Percentiles rank a stretch among this genome's conserved stretches.
phyloP scores from a whole-genome alignment of 2,113 vertebrate species.

The Thalassoma bifasciatum region DNA sequence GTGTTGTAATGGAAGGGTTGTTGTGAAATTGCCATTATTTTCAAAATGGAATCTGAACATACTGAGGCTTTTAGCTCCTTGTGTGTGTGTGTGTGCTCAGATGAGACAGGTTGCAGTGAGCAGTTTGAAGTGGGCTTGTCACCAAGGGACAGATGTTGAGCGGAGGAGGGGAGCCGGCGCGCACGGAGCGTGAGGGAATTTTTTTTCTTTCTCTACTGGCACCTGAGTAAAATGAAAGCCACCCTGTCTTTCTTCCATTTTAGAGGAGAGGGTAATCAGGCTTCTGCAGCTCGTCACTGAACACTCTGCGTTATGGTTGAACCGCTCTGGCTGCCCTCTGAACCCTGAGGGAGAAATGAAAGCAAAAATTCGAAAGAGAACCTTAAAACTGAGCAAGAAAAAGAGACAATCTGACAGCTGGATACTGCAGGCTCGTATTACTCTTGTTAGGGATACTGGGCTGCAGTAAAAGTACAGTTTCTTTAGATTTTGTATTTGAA shows the following conservation, averaged over 20 bases:
- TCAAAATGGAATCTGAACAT: slow-evolving; percentile 74
- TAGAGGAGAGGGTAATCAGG: slow-evolving; percentile 74
- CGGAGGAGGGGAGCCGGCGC: slow-evolving; percentile 47
- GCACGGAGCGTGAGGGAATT: slow-evolving; percentile 30
- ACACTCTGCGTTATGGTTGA: slow-evolving; percentile 64
- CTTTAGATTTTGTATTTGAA: slow-evolving; percentile 18
- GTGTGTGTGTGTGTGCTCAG: slow-evolving; percentile 61
- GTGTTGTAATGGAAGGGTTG: slow-evolving; percentile 75
- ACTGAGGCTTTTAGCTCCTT: slow-evolving; percentile 74
- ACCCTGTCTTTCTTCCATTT: slow-evolving; percentile 56
- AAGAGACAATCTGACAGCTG: slow-evolving; percentile 44
- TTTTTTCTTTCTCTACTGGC: slow-evolving; percentile 55
- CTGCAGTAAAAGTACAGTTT: slow-evolving; percentile 23
- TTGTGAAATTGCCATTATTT: slow-evolving; percentile 80
- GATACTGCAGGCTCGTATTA: slow-evolving; percentile 37
- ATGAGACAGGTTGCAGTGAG: slow-evolving; percentile 68
- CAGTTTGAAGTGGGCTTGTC: slow-evolving; percentile 77
- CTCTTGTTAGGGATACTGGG: slow-evolving; percentile 4
- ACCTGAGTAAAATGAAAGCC: slow-evolving; percentile 75
- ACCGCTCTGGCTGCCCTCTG: slow-evolving; percentile 63
- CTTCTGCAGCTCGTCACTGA: slow-evolving; percentile 73
- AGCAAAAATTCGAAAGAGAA: slow-evolving; percentile 66
- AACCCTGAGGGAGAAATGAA: slow-evolving; percentile 69
- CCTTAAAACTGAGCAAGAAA: slow-evolving; percentile 34
- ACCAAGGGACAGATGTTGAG: slow-evolving; percentile 68